Conservation (phyloP, 2,113 vertebrate genomes). For the Chaetodon auriga region DNA sequence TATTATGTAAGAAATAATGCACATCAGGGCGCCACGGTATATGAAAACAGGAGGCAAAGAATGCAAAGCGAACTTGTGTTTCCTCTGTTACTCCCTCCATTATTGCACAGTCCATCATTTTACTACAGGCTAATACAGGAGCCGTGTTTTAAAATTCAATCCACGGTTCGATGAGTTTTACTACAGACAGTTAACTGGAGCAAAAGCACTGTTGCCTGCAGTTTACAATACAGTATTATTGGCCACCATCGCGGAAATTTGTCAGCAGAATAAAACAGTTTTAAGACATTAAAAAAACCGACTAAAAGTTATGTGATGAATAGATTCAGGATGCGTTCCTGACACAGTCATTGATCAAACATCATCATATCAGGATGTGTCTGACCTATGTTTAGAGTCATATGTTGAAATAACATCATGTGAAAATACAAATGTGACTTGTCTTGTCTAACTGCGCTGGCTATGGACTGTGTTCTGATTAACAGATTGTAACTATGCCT, state of each 20-base stretch:
- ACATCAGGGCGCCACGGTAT: constrained; percentile 2
- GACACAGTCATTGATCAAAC: background rate
- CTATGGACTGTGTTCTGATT: too few relatives aligned
- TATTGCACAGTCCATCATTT: background rate
- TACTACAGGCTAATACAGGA: background rate
- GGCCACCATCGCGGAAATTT: background rate
- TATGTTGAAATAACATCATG: background rate
- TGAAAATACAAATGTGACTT: background rate
- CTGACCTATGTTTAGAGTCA: background rate
- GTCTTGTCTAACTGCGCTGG: background rate
- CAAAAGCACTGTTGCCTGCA: background rate
- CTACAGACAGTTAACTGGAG: too few relatives aligned
- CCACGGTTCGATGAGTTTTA: too few relatives aligned
- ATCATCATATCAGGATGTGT: background rate
- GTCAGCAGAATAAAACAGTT: background rate
- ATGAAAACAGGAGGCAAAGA: background rate
- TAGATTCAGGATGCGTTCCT: too few relatives aligned
- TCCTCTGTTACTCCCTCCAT: background rate
- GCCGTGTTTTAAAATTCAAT: background rate
- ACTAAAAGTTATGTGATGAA: too few relatives aligned
- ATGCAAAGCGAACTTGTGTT: background rate
- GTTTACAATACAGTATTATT: background rate
- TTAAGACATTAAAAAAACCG: background rate
- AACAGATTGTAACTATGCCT: too few relatives aligned
- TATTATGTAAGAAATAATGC: constrained; percentile 43